Percentiles rank a stretch among this genome's conserved stretches.
Evolutionary conservation across 2,888 invertebrate species (phyloP).

Genomic region (Leptopilina myrica): DNA sequence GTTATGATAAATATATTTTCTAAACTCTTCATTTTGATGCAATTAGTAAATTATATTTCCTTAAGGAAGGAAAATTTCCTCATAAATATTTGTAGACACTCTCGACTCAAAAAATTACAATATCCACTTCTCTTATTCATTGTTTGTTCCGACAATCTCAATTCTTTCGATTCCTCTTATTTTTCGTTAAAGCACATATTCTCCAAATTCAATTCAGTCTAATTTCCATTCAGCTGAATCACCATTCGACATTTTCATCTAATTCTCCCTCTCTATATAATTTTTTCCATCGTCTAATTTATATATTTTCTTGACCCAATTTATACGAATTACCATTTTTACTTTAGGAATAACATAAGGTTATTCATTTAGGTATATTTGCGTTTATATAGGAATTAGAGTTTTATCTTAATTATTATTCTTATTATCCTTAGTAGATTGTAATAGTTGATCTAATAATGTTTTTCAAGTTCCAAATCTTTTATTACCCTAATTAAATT

Average conservation of each 20-base stretch:
- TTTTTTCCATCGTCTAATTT: background rate
- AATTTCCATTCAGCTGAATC: constrained; percentile 14
- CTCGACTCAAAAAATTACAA: background rate
- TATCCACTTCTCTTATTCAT: background rate
- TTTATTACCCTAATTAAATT: no score
- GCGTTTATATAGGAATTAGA: no score
- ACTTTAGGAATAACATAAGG: no score
- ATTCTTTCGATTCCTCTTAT: background rate
- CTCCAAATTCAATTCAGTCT: constrained; percentile 6
- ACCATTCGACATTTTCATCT: background rate
- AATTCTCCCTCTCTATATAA: background rate
- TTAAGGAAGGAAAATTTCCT: background rate
- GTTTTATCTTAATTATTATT: no score
- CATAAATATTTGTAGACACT: background rate
- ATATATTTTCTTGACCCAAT: background rate
- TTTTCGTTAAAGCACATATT: background rate
- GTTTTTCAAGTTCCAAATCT: no score
- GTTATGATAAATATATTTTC: no score
- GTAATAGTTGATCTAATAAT: no score
- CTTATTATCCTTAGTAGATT: no score
- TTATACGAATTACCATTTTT: background rate
- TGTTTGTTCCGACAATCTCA: background rate
- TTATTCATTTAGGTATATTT: no score
- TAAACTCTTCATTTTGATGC: no score
- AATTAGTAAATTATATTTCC: background rate